Percentiles rank a stretch among this genome's conserved stretches.
These are phyloP conservation scores for Sebastes trivittatus DNA, from an alignment of 2,797 vertebrate genomes.

Conservation along the genomic window DNA sequence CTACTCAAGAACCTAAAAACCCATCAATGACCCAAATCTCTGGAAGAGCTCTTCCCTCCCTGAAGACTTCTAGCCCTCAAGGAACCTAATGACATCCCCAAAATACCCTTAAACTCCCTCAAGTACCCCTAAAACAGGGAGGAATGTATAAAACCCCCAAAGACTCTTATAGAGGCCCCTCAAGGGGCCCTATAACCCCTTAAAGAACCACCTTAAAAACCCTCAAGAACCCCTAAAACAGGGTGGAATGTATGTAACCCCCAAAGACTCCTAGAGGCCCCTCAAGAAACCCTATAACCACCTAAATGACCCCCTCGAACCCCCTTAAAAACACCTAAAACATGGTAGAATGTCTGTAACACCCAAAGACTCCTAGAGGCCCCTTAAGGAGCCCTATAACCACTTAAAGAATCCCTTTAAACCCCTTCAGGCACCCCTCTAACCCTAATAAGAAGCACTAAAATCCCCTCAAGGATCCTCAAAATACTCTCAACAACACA, in stretches of 20 bases:
- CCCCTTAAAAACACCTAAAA: background rate
- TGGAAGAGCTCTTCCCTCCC: background rate
- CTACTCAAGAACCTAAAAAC: background rate
- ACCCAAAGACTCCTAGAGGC: background rate
- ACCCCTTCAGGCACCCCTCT: background rate
- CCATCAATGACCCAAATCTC: background rate
- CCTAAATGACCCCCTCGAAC: background rate
- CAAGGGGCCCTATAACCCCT: background rate
- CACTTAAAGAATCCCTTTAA: background rate
- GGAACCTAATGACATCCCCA: background rate
- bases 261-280: background rate
- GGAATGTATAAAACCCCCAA: background rate
- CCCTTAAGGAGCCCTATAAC: background rate
- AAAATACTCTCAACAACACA: background rate
- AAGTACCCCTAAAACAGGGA: background rate
- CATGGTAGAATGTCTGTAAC: background rate
- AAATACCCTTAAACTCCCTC: background rate
- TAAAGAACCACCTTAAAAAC: background rate
- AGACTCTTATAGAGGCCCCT: background rate
- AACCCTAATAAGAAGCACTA: background rate
- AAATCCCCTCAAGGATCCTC: background rate
- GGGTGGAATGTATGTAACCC: background rate
- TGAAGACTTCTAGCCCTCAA: background rate
- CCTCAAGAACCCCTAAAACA: background rate
- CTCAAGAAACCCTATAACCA: background rate